Evolutionary conservation across 2,113 vertebrate genomes (phyloP).

Genomic region (Alethe castanea): DNA sequence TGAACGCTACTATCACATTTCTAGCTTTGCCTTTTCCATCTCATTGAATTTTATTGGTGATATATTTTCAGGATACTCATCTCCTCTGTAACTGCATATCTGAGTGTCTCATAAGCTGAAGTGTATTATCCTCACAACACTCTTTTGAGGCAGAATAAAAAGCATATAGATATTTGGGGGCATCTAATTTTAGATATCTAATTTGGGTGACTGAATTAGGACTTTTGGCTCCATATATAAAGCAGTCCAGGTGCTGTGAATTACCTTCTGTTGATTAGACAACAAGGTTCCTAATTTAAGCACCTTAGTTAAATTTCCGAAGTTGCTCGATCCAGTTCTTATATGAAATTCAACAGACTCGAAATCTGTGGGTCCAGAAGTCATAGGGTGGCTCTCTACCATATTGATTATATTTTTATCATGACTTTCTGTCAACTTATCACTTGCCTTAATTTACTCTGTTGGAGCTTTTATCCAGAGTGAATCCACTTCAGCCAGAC

Average conservation of each 20-base stretch:
- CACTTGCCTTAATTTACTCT: background rate
- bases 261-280: constrained; percentile 64
- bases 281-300: constrained; percentile 55
- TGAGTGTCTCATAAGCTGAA: constrained; percentile 44
- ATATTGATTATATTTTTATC: background rate
- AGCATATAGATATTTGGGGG: constrained; percentile 46
- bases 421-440: background rate
- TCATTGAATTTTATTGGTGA: constrained; percentile 43
- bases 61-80: constrained; percentile 42
- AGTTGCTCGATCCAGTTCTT: background rate
- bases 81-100: constrained; percentile 31
- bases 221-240: constrained; percentile 61
- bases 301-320: constrained; percentile 14
- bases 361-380: background rate
- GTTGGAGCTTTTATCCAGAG: background rate
- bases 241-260: constrained; percentile 64
- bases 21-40: constrained; percentile 38
- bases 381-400: background rate
- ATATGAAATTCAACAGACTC: background rate
- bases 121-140: constrained; percentile 37
- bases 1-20: background rate
- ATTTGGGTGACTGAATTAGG: constrained; percentile 61
- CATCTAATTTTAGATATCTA: constrained; percentile 60
- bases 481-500: background rate
- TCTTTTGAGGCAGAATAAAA: constrained; percentile 38